A percentile compares a stretch with the other conserved stretches of the same genome.
Evolutionary conservation across 2,888 invertebrate species (phyloP).

Genomic region (Pherbina coryleti): DNA sequence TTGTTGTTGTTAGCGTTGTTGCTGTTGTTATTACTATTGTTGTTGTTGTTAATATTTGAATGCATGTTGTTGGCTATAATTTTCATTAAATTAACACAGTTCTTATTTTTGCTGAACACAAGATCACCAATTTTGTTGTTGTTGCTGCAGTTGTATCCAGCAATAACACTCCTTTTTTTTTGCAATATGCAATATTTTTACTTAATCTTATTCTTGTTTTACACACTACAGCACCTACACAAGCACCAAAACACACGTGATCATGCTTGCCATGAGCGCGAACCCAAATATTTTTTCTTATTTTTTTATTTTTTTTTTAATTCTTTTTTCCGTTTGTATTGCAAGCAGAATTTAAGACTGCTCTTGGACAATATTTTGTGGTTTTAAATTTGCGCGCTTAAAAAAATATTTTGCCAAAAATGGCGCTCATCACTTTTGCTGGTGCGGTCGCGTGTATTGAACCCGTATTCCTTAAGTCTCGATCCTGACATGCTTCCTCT

Average conservation of each 20-base stretch:
- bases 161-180: background rate
- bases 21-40: slow-evolving; percentile 11
- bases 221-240: no score
- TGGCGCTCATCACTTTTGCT: background rate
- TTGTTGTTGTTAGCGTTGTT: slow-evolving; percentile 3
- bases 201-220: background rate
- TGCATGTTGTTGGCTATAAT: slow-evolving; percentile 18
- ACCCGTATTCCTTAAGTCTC: background rate
- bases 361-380: no score
- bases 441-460: background rate
- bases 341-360: no score
- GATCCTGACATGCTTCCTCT: no score
- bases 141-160: background rate
- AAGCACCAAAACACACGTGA: no score
- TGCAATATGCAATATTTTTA: background rate
- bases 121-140: background rate
- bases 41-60: slow-evolving; percentile 17
- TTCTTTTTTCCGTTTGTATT: no score
- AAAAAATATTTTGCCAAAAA: background rate
- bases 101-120: background rate
- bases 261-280: no score
- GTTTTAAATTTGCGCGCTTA: no score
- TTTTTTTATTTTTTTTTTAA: no score
- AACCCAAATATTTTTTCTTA: no score
- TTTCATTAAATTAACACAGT: background rate